phyloP scores from a whole-genome alignment of 2,113 vertebrate genomes.

The Pterophyllum scalare region DNA sequence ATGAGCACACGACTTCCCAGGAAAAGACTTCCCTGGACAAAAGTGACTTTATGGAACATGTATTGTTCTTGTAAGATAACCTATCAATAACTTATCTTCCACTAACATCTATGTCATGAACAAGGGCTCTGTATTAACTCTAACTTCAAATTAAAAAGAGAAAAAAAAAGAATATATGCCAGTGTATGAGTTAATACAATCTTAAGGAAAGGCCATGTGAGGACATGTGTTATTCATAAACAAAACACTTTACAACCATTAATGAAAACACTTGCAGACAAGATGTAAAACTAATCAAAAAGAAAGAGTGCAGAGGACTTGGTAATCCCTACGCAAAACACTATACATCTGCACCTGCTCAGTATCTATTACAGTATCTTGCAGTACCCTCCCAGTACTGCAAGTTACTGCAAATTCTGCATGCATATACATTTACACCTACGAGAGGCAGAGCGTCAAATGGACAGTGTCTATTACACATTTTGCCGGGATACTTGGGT shows the following conservation, averaged over 20 bases:
- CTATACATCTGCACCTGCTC: background rate
- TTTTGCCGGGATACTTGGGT: no score
- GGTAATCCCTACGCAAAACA: background rate
- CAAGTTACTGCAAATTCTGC: no score
- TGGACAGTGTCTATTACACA: no score
- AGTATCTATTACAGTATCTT: background rate
- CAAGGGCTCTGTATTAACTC: background rate
- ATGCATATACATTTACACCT: no score
- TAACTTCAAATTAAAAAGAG: background rate
- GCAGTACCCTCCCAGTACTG: no score
- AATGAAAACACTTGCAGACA: background rate
- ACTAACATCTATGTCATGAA: background rate
- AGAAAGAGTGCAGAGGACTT: background rate
- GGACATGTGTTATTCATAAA: background rate
- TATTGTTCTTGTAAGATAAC: background rate
- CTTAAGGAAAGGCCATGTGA: background rate
- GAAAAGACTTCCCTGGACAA: background rate
- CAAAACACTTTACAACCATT: background rate
- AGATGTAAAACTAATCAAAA: background rate
- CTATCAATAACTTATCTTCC: background rate
- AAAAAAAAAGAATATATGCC: background rate
- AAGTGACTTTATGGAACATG: background rate
- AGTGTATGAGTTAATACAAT: background rate
- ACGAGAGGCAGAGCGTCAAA: no score
- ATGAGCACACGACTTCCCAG: background rate